Percentiles rank a stretch among this genome's conserved stretches.
These are phyloP conservation scores for Syrmaticus mikado DNA, from an alignment of 2,113 vertebrate species.

Conservation along the genomic window DNA sequence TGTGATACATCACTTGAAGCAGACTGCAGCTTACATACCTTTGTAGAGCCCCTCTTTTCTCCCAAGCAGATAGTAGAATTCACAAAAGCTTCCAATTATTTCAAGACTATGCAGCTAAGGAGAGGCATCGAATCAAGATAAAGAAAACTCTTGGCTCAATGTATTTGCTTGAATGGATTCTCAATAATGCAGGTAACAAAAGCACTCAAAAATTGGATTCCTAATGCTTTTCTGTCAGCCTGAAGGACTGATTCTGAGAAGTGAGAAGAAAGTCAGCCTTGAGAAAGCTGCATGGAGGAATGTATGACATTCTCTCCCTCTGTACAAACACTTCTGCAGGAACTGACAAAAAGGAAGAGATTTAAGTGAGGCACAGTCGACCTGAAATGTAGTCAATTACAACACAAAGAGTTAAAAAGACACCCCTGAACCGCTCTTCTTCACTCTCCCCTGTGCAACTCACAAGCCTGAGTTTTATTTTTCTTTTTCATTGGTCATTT, in stretches of 20 bases:
- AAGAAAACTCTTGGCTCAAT: conserved; percentile 42
- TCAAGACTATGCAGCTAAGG: conserved; percentile 41
- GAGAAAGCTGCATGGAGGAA: conserved; percentile 34
- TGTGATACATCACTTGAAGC: not conserved
- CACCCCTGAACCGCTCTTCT: conserved; percentile 23
- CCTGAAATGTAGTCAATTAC: conserved; percentile 68
- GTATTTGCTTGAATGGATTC: conserved; percentile 63
- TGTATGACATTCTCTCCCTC: conserved; percentile 13
- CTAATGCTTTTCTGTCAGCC: not conserved
- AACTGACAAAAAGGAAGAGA: conserved; percentile 30
- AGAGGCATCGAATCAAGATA: conserved; percentile 52
- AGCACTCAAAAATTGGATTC: conserved; percentile 54
- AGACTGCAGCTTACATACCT: not conserved
- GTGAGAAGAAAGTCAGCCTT: conserved; percentile 43
- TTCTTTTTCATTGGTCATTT: not conserved
- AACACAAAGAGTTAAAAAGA: conserved; percentile 60
- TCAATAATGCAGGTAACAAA: conserved; percentile 65
- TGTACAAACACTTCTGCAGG: not conserved
- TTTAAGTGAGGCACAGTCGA: conserved; percentile 11
- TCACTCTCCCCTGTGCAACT: conserved; percentile 1
- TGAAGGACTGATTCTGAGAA: conserved; percentile 44
- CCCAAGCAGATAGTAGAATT: not conserved
- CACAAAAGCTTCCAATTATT: conserved; percentile 67
- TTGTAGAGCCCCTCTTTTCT: conserved; percentile 12
- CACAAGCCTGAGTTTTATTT: not conserved